Conservation (phyloP, 1,140 invertebrate genomes). For the Drosophila equinoxialis region DNA sequence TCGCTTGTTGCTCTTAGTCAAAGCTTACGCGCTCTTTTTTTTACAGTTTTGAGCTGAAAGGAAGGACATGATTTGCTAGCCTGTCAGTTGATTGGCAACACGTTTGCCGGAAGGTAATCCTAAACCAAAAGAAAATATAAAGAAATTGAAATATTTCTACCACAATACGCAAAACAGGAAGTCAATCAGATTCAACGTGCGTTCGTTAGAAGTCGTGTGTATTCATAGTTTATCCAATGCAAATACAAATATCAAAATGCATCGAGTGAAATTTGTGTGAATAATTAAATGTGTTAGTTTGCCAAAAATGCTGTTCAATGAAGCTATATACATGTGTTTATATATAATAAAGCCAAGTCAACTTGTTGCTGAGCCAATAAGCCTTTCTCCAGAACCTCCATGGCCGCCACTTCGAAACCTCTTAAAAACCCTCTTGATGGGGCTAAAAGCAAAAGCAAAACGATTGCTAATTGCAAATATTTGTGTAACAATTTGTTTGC, state of each 20-base stretch:
- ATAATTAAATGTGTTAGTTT: background rate
- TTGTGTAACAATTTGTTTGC: conserved; percentile 62
- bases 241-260: background rate
- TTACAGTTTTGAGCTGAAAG: conserved; percentile 35
- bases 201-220: conserved; percentile 11
- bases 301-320: background rate
- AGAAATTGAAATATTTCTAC: background rate
- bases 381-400: background rate
- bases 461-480: conserved; percentile 66
- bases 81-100: conserved; percentile 82
- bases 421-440: conserved; percentile 17
- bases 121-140: conserved; percentile 47
- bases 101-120: conserved; percentile 81
- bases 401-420: conserved; percentile 30
- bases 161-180: background rate
- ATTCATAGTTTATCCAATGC: conserved; percentile 12
- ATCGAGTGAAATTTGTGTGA: conserved; percentile 17
- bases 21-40: conserved; percentile 53
- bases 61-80: conserved; percentile 69
- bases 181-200: background rate
- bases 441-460: conserved; percentile 30
- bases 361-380: conserved; percentile 60
- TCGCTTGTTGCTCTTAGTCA: conserved; percentile 50
- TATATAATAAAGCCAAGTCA: conserved; percentile 31
- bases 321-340: background rate